These are phyloP conservation scores for Eristalis tenax DNA, from an alignment of 2,888 invertebrate genomes.

Conservation along the genomic window DNA sequence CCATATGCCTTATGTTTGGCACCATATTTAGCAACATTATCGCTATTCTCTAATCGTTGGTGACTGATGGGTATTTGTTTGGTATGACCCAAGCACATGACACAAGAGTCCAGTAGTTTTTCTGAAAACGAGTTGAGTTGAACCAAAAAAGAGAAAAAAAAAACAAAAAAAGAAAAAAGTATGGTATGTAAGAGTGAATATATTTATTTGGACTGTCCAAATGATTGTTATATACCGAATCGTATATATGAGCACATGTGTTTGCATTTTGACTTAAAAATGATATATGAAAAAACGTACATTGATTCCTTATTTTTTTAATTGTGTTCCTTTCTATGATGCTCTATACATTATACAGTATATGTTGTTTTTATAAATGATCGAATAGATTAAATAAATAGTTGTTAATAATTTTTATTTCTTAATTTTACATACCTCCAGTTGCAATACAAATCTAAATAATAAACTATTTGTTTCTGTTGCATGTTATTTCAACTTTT, in stretches of 20 bases:
- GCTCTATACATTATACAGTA: slow-evolving; percentile 27
- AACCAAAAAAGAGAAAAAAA: not conserved
- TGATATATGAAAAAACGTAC: slow-evolving; percentile 29
- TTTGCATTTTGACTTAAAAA: slow-evolving; percentile 15
- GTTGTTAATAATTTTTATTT: slow-evolving; percentile 45
- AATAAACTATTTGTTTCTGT: slow-evolving; percentile 27
- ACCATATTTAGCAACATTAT: not conserved
- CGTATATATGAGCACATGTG: not conserved
- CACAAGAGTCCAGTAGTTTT: not conserved
- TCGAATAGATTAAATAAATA: slow-evolving; percentile 18
- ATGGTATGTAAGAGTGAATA: not conserved
- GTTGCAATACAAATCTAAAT: slow-evolving; percentile 49
- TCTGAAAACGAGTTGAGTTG: not conserved
- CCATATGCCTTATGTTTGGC: no score
- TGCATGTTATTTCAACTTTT: slow-evolving; percentile 34
- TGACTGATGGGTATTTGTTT: no score
- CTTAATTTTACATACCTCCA: slow-evolving; percentile 48
- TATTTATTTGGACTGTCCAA: slow-evolving; percentile 11
- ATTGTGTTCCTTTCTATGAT: slow-evolving; percentile 26
- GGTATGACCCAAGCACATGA: no score
- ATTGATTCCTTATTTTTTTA: slow-evolving; percentile 20
- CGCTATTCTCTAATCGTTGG: no score
- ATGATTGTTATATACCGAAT: slow-evolving; percentile 1
- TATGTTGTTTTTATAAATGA: slow-evolving; percentile 1
- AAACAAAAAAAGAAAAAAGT: not conserved